Base-by-base conservation (phyloP, 2,113 vertebrate genomes). In the Platichthys stellatus region DNA sequence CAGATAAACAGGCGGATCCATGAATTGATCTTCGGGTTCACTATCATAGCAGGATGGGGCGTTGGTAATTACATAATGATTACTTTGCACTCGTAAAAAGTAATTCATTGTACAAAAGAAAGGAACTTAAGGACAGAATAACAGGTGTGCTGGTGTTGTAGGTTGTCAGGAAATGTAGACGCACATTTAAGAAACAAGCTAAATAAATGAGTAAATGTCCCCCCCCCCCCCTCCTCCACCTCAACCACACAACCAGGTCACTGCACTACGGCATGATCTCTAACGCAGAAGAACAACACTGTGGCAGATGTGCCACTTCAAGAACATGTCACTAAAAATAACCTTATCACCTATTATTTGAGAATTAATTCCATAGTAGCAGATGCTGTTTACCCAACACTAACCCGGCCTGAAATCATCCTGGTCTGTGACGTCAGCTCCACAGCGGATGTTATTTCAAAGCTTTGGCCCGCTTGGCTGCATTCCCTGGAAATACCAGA, bases 221-320 rank as follows among this genome's bases (percentile, higher is more conserved):
- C 0, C 47, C 0, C 18, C 13, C 51, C 26, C 24, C 2, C 24
- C 24, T 24, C 24, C 24, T 4, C 28, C n/a, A 26, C 40, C n/a
- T 12, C 20, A 17, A 21, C 17, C 20, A 28, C 54, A 69, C 3
- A 66, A 49, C 47, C 20, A 68, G 38, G 63, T 78, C 56, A 77
- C n/a, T 59, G 18, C 59, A 79, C 26, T 1, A 26, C 26, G 26
- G 63, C 63, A 45, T 72, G 80, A 57, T 26, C 71, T 47, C 18
- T 40, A 31, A 24, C 7, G 7, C 1, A 2, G 63, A 62, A 28
- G 38, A 65, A 81, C 68, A 81, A 76, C 74, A 67, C 1, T 2
- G 61, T 10, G 20, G 26, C 87, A 86, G 76, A 43, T 86, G 86
- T 64, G 28, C 23, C 1, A 35, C 81, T 85, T 82, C 59, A 67